Conservation (phyloP, 1,140 invertebrate genomes). For the Drosophila teissieri region DNA sequence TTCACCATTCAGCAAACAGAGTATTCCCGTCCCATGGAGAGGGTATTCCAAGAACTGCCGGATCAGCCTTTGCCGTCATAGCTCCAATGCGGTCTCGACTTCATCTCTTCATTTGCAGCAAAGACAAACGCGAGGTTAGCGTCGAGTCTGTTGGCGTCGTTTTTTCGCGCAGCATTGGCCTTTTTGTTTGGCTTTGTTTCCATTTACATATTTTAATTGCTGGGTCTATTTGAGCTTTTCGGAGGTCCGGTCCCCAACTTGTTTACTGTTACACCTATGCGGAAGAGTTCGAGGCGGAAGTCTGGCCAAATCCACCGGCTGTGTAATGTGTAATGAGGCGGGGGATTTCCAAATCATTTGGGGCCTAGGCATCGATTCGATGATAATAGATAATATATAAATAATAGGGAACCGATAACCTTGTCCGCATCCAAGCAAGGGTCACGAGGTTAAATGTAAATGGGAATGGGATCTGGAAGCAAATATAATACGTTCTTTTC, state of each 20-base stretch:
- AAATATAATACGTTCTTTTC: conserved; percentile 21
- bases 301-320: conserved; percentile 14
- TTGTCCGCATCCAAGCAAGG: conserved; percentile 13
- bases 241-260: conserved; percentile 16
- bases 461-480: conserved; percentile 5
- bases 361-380: background rate
- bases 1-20: too few relatives aligned
- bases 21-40: background rate
- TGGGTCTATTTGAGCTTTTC: background rate
- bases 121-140: conserved; percentile 57
- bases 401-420: conserved; percentile 9
- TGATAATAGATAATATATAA: background rate
- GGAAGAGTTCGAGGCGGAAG: conserved; percentile 66
- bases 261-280: conserved; percentile 76
- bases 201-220: conserved; percentile 78
- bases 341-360: conserved; percentile 1
- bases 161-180: conserved; percentile 77
- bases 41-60: background rate
- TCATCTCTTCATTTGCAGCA: conserved; percentile 37
- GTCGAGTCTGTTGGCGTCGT: conserved; percentile 18
- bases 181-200: conserved; percentile 69
- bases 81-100: conserved; percentile 16
- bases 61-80: conserved; percentile 21
- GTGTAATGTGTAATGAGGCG: conserved; percentile 37
- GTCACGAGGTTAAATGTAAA: conserved; percentile 46